A percentile compares a stretch with the other conserved stretches of the same genome.
phyloP scores from a whole-genome alignment of 2,113 vertebrate genomes.

The Petroica traversi region DNA sequence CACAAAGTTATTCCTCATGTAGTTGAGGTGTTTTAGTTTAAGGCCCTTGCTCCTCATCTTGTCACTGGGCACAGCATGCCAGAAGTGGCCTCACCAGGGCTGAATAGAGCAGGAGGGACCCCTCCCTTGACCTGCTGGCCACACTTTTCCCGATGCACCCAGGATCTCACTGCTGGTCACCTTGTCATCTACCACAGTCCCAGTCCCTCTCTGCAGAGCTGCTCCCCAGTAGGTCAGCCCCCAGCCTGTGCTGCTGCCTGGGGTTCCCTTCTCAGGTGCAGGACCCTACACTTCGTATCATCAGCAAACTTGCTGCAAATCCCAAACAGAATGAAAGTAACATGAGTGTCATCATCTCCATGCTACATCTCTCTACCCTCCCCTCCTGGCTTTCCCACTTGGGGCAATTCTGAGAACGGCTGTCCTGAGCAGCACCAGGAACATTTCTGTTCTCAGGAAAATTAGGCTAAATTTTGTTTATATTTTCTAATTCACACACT shows the following conservation, averaged over 20 bases:
- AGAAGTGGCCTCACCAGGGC: background rate
- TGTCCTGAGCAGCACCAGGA: background rate
- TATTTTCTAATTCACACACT: background rate
- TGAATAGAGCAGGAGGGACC: background rate
- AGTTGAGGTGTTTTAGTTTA: background rate
- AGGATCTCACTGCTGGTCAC: background rate
- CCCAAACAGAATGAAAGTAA: background rate
- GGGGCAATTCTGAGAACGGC: background rate
- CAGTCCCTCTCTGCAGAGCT: background rate
- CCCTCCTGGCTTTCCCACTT: background rate
- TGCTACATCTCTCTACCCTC: background rate
- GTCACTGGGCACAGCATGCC: background rate
- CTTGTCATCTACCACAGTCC: background rate
- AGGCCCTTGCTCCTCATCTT: background rate
- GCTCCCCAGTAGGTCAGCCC: background rate
- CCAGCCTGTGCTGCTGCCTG: background rate
- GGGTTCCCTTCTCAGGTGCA: background rate
- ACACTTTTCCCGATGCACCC: background rate
- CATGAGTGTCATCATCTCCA: background rate
- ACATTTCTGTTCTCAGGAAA: background rate
- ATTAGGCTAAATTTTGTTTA: background rate
- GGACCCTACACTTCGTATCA: background rate
- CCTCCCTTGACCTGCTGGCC: no score
- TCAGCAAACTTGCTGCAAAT: background rate
- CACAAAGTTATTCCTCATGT: background rate